phyloP scores from a whole-genome alignment of 2,113 vertebrate species.

The Hippolais icterina region DNA sequence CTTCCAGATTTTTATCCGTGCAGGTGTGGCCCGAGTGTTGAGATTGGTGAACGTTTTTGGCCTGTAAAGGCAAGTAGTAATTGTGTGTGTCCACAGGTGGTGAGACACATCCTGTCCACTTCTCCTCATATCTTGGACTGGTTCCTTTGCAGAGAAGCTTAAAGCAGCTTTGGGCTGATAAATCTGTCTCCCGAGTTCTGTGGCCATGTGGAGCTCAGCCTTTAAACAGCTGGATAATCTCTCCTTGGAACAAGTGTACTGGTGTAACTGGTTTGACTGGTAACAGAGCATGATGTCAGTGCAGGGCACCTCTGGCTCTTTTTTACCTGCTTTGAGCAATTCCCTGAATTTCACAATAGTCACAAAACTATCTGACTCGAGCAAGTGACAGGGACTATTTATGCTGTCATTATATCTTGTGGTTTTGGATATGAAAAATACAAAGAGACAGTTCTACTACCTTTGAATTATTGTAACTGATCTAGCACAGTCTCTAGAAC shows the following conservation, averaged over 20 bases:
- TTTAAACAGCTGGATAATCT: not conserved
- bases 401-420: not conserved
- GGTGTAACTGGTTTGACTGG: not conserved
- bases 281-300: not conserved
- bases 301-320: not conserved
- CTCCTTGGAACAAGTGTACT: not conserved
- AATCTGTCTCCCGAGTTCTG: not conserved
- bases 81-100: not conserved
- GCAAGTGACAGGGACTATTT: not conserved
- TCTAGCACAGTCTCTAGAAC: not conserved
- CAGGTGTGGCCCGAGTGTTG: not conserved
- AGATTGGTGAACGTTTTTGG: not conserved
- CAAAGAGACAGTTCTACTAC: not conserved
- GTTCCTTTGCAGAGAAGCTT: not conserved
- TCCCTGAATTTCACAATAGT: not conserved
- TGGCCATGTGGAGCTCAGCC: not conserved
- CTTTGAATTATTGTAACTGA: not conserved
- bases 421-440: not conserved
- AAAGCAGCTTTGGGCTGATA: not conserved
- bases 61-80: not conserved
- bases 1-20: not conserved
- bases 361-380: fast-evolving
- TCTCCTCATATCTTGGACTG: fast-evolving
- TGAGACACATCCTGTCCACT: not conserved
- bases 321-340: not conserved